phyloP scores from a whole-genome alignment of 1,140 invertebrate genomes.

The Rhopalosiphum padi region DNA sequence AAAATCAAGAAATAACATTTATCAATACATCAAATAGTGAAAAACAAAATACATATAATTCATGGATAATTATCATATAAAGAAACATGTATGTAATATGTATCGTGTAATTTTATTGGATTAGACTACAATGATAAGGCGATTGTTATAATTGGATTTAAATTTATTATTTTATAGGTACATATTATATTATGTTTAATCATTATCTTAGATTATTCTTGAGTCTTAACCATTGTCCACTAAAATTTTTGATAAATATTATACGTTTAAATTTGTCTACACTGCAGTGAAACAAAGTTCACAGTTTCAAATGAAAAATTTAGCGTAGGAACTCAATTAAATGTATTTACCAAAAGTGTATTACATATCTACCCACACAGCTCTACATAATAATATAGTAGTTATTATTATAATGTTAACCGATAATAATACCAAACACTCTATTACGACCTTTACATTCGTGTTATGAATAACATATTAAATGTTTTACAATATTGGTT shows the following conservation, averaged over 20 bases:
- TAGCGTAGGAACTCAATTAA: not conserved
- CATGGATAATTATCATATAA: not conserved
- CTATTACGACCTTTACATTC: not conserved
- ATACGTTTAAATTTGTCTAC: not conserved
- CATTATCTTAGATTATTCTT: too few relatives aligned
- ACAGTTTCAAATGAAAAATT: not conserved
- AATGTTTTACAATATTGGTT: not conserved
- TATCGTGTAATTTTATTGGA: not conserved
- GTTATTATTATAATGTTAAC: not conserved
- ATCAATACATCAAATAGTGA: not conserved
- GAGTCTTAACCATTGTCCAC: not conserved
- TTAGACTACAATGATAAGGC: not conserved
- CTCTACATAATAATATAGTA: too few relatives aligned
- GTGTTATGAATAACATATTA: not conserved
- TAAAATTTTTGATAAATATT: constrained; percentile 8
- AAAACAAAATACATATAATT: not conserved
- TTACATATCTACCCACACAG: not conserved
- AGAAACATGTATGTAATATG: not conserved
- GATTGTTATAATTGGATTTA: not conserved
- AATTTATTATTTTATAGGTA: not conserved
- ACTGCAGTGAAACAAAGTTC: not conserved
- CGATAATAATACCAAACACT: not conserved
- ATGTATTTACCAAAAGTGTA: not conserved
- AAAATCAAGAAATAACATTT: not conserved
- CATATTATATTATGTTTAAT: not conserved